These are phyloP conservation scores for Syrrhaptes paradoxus DNA, from an alignment of 2,113 vertebrate genomes.

Conservation along the genomic window DNA sequence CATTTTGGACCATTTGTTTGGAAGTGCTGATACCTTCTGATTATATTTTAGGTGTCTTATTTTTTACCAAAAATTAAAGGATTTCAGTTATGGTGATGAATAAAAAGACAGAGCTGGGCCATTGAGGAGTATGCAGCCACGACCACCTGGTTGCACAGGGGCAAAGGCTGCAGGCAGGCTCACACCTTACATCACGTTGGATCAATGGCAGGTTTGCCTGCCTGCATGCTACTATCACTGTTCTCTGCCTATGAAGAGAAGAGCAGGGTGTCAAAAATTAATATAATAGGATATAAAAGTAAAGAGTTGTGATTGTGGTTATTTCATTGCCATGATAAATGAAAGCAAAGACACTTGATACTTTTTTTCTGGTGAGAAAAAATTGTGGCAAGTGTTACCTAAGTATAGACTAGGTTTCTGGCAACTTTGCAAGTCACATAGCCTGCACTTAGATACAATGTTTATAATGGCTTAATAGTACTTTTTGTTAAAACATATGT, in stretches of 20 bases:
- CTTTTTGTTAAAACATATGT: neutral
- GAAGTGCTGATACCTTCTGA: neutral
- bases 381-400: neutral
- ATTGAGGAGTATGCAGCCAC: neutral
- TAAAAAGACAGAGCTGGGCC: neutral
- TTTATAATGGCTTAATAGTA: neutral
- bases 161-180: neutral
- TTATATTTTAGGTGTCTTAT: neutral
- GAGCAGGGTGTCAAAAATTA: neutral
- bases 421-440: neutral
- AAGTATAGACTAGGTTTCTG: neutral
- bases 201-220: fast-evolving
- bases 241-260: neutral
- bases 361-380: neutral
- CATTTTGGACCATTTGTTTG: neutral
- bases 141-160: neutral
- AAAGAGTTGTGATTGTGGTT: neutral
- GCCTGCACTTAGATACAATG: neutral
- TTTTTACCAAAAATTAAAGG: neutral
- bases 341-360: neutral
- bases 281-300: neutral
- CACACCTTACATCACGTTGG: fast-evolving
- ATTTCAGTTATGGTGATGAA: neutral
- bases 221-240: neutral
- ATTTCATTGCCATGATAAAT: neutral